Evolutionary conservation across 1,140 invertebrate species (phyloP).

Genomic region (Drosophila eugracilis): DNA sequence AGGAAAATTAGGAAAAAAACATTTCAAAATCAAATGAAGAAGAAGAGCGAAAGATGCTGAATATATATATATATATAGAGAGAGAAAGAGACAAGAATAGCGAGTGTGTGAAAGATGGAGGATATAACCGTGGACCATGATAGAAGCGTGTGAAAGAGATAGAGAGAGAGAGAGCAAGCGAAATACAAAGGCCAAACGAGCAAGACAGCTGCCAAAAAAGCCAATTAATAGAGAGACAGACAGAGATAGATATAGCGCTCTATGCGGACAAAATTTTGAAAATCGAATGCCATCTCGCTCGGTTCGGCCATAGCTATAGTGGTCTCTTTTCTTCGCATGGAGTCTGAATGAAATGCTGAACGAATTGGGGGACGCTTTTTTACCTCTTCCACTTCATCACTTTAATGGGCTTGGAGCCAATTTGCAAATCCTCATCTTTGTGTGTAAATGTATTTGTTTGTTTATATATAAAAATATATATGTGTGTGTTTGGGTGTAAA

Average conservation of each 20-base stretch:
- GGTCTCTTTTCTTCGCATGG: slow-evolving; percentile 34
- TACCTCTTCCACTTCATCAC: slow-evolving; percentile 84
- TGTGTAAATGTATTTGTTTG: neutral
- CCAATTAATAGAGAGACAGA: slow-evolving; percentile 4
- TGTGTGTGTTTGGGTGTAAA: slow-evolving; percentile 16
- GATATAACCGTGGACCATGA: slow-evolving; percentile 31
- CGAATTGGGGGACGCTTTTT: slow-evolving; percentile 34
- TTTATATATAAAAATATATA: neutral
- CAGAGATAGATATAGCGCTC: neutral
- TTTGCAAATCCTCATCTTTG: slow-evolving; percentile 82
- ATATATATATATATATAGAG: too few relatives aligned
- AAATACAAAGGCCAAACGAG: slow-evolving; percentile 23
- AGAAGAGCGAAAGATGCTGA: slow-evolving; percentile 11
- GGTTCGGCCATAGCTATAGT: slow-evolving; percentile 10
- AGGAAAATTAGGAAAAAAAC: slow-evolving; percentile 12
- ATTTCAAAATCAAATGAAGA: slow-evolving; percentile 19
- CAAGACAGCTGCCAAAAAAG: slow-evolving; percentile 8
- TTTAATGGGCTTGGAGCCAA: slow-evolving; percentile 79
- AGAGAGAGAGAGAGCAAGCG: slow-evolving; percentile 11
- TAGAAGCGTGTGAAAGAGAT: slow-evolving; percentile 43
- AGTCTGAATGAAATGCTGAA: slow-evolving; percentile 26
- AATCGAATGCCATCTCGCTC: slow-evolving; percentile 36
- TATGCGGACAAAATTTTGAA: slow-evolving; percentile 6
- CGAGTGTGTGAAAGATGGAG: slow-evolving; percentile 28
- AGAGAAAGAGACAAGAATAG: slow-evolving; percentile 6